These are phyloP conservation scores for Gambusia yucatana DNA, from an alignment of 2,797 vertebrate species.

Conservation along the genomic window DNA sequence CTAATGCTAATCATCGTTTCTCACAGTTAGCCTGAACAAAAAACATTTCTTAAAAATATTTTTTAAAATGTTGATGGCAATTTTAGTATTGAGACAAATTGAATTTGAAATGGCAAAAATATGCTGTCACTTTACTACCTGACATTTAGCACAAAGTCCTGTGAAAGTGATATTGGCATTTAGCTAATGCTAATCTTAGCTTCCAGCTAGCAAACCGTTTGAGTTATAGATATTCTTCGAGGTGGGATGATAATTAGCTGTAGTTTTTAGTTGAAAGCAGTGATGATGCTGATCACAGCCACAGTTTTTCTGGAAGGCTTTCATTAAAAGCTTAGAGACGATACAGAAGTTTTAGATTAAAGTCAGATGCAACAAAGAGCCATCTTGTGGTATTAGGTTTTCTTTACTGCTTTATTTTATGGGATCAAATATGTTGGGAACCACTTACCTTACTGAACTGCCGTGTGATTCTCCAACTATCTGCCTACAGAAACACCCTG, in stretches of 20 bases:
- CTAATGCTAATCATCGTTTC: not conserved
- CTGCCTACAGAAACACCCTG: constrained; percentile 21
- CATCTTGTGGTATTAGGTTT: not conserved
- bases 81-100: not conserved
- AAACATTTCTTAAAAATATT: not conserved
- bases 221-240: not conserved
- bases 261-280: not conserved
- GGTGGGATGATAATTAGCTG: not conserved
- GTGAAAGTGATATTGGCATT: not conserved
- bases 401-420: not conserved
- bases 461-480: constrained; percentile 23
- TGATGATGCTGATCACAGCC: not conserved
- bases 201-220: not conserved
- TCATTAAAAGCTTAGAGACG: not conserved
- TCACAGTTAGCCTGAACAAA: not conserved
- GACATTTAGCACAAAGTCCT: not conserved
- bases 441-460: constrained; percentile 33
- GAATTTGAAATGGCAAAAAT: too few species aligned
- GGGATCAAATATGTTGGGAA: constrained; percentile 24
- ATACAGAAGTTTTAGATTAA: not conserved
- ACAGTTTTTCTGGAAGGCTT: not conserved
- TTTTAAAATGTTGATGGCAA: not conserved
- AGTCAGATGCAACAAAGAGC: not conserved
- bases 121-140: not conserved
- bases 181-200: not conserved